Evolutionary conservation across 2,797 vertebrate species (phyloP).

Genomic region (Falco columbarius): DNA sequence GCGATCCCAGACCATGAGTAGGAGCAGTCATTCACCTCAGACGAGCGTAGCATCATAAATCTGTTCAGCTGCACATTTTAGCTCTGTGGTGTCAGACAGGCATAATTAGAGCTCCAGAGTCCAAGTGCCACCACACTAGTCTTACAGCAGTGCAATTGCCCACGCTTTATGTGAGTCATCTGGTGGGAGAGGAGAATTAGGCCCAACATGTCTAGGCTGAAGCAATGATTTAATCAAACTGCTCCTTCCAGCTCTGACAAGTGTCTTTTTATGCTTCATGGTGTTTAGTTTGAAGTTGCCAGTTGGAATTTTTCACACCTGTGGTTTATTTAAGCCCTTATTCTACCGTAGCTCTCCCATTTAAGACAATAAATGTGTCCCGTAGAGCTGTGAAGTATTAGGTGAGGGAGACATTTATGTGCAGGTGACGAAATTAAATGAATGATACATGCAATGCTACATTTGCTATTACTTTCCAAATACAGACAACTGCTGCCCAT

Average conservation of each 20-base stretch:
- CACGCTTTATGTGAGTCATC: constrained; percentile 61
- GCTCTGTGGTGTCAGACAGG: constrained; percentile 45
- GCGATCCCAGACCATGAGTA: constrained; percentile 8
- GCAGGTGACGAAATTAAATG: constrained; percentile 21
- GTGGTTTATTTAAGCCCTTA: constrained; percentile 50
- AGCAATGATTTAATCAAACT: constrained; percentile 57
- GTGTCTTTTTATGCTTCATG: constrained; percentile 20
- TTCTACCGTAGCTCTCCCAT: background rate
- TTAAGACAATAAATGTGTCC: constrained; percentile 46
- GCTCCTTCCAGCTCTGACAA: constrained; percentile 53
- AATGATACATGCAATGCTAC: background rate
- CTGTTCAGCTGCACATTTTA: constrained; percentile 15
- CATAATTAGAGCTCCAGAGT: constrained; percentile 52
- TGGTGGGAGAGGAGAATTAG: constrained; percentile 56
- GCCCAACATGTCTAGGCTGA: constrained; percentile 53
- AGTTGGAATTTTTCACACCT: constrained; percentile 58
- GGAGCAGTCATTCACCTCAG: constrained; percentile 19
- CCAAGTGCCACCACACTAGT: constrained; percentile 57
- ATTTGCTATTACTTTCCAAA: constrained; percentile 26
- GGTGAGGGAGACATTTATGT: constrained; percentile 34
- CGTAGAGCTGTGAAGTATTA: constrained; percentile 24
- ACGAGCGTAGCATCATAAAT: background rate
- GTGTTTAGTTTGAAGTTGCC: constrained; percentile 40
- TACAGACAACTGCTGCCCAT: background rate
- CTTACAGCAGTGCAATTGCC: constrained; percentile 24